Evolutionary conservation across 2,113 vertebrate species (phyloP), one percentile per base, ranked within the genome.

Genomic region (Brachypodius melanocephalos): DNA sequence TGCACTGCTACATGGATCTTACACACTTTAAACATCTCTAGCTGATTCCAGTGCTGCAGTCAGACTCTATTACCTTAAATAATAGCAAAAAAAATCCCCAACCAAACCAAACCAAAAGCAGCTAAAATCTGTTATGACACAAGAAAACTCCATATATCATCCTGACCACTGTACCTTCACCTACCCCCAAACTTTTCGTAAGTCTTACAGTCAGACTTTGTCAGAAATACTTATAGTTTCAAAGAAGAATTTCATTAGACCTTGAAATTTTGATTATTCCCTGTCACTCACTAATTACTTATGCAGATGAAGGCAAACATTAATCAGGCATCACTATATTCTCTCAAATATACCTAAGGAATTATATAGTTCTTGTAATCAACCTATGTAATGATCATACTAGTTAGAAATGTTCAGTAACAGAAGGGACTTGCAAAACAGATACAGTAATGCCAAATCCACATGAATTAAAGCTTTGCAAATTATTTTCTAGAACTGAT

Each of bases 111-210:
- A 19, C 6, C 3, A 45, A 12, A 5, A 45, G 19, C 38, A 3
- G 5, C 61, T 83, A 57, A 65, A 80, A 66, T 42, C 62, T 78
- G 24, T 69, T 59, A 36, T 3, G 19, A 49, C 22, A 34, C 22
- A 48, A 69, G 20, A 71, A 43, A 91, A 69, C 10, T 51, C 51
- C 4, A 3, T 6, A 2, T 5, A 45, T 32, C 14, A 38, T 45
- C 62, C 71, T 49, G 31, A 29, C 8, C 19, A 14, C 26, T 71
- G 16, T 4, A 59, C 24, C 45, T 62, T 66, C n/a, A 55, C 26
- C n/a, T 29, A 22, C 10, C 3, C 14, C 14, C 6, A 54, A 42
- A n/a, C 4, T 13, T 75, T 54, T 3, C 36, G 0, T 14, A 74
- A 42, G 38, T 61, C 51, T 74, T 52, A 14, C 48, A 65, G n/a